Percentiles rank a stretch among this genome's conserved stretches.
phyloP scores from a whole-genome alignment of 2,888 invertebrate species.

The Fragum whitleyi region DNA sequence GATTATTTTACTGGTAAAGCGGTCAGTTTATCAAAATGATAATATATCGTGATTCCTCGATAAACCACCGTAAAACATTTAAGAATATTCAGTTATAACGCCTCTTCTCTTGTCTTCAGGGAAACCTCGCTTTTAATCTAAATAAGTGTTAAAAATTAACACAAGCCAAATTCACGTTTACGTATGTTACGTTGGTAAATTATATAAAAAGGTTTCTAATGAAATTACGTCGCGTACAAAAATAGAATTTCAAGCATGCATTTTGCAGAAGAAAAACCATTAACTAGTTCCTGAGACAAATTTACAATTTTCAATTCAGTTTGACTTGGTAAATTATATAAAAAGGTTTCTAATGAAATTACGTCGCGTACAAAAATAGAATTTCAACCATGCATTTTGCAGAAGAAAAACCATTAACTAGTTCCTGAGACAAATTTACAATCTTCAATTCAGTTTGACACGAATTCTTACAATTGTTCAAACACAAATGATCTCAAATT shows the following conservation, averaged over 20 bases:
- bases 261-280: conserved; percentile 1
- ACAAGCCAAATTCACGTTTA: conserved; percentile 2
- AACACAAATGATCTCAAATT: too few species aligned
- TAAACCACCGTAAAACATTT: too few species aligned
- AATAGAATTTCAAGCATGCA: neutral
- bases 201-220: conserved; percentile 4
- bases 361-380: neutral
- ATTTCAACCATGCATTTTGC: neutral
- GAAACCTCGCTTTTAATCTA: neutral
- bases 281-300: too few species aligned
- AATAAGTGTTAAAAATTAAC: conserved; percentile 2
- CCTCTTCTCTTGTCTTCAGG: too few species aligned
- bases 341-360: conserved; percentile 12
- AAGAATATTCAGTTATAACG: too few species aligned
- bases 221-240: conserved; percentile 2
- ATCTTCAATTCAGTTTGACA: too few species aligned
- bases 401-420: neutral
- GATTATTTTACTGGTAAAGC: too few species aligned
- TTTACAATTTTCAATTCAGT: too few species aligned
- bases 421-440: too few species aligned
- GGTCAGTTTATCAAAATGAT: too few species aligned
- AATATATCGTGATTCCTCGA: too few species aligned
- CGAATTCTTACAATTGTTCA: too few species aligned
- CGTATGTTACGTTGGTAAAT: neutral
- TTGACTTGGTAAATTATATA: conserved; percentile 2